Percentiles rank a stretch among this genome's conserved stretches.
These are phyloP conservation scores for Muscicapa adusta DNA, from an alignment of 2,113 vertebrate species.

Conservation along the genomic window DNA sequence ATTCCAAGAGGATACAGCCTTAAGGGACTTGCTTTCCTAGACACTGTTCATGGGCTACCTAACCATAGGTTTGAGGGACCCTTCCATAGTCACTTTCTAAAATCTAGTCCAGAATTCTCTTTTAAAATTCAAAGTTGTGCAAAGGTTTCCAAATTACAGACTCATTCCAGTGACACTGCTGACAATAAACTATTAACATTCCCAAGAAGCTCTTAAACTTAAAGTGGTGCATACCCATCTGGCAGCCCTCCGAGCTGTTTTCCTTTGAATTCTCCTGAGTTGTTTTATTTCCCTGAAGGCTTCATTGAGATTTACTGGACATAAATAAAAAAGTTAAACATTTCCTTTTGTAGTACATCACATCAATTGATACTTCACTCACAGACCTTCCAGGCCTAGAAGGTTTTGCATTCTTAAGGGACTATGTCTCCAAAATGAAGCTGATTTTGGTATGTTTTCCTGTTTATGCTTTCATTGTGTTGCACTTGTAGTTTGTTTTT, in stretches of 20 bases:
- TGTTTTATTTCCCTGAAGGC: background rate
- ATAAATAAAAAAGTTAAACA: constrained; percentile 1
- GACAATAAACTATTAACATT: background rate
- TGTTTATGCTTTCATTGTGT: background rate
- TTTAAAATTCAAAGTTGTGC: background rate
- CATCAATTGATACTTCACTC: background rate
- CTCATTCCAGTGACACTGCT: background rate
- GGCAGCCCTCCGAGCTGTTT: background rate
- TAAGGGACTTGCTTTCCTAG: background rate
- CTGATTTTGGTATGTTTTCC: background rate
- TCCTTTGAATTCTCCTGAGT: background rate
- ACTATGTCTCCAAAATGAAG: background rate
- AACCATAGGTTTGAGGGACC: background rate
- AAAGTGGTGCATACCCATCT: background rate
- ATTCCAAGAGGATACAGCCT: background rate
- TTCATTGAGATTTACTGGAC: constrained; percentile 10
- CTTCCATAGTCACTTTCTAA: background rate
- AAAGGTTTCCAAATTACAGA: background rate
- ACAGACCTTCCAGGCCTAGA: background rate
- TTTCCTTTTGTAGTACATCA: background rate
- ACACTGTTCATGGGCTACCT: background rate
- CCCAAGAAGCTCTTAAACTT: background rate
- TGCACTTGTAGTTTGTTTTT: background rate
- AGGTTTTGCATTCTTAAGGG: background rate
- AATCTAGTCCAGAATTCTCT: background rate